These are phyloP conservation scores for Nomada hirtipes DNA, from an alignment of 2,888 invertebrate genomes.

Conservation along the genomic window DNA sequence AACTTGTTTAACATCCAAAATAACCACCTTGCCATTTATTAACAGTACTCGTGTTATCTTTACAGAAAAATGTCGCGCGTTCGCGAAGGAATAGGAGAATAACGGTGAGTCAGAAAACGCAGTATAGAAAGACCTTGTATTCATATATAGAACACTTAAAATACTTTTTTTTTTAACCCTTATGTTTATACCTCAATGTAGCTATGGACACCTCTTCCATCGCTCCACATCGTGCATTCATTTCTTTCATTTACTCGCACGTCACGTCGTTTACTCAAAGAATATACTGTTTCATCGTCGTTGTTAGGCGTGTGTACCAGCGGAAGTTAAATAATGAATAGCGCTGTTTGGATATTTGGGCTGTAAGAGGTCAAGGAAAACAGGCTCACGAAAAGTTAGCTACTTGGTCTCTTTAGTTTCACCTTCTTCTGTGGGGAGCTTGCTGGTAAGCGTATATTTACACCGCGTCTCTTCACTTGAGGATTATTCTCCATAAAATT, in stretches of 20 bases:
- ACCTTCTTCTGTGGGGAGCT: conserved; percentile 82
- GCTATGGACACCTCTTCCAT: conserved; percentile 54
- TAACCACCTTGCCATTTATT: conserved; percentile 73
- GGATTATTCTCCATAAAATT: conserved; percentile 81
- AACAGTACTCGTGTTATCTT: conserved; percentile 69
- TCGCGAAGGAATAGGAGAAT: conserved; percentile 65
- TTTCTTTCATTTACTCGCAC: conserved; percentile 63
- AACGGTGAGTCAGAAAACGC: conserved; percentile 70
- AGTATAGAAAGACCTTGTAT: conserved; percentile 71
- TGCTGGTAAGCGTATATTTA: conserved; percentile 77
- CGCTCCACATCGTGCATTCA: conserved; percentile 62
- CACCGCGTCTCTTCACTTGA: conserved; percentile 80
- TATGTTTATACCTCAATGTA: conserved; percentile 65
- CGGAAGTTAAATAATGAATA: conserved; percentile 77
- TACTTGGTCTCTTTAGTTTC: conserved; percentile 79
- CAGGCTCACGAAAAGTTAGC: conserved; percentile 82
- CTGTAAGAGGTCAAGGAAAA: conserved; percentile 65
- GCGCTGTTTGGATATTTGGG: conserved; percentile 63
- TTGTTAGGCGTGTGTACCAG: conserved; percentile 76
- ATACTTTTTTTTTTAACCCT: conserved; percentile 66
- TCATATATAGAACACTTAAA: conserved; percentile 70
- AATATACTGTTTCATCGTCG: conserved; percentile 71
- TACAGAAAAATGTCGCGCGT: conserved; percentile 68
- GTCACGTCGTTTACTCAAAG: conserved; percentile 68
- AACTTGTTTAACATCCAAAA: conserved; percentile 71